Base-by-base conservation (phyloP, 2,888 invertebrate genomes). In the Drosophila colorata region DNA sequence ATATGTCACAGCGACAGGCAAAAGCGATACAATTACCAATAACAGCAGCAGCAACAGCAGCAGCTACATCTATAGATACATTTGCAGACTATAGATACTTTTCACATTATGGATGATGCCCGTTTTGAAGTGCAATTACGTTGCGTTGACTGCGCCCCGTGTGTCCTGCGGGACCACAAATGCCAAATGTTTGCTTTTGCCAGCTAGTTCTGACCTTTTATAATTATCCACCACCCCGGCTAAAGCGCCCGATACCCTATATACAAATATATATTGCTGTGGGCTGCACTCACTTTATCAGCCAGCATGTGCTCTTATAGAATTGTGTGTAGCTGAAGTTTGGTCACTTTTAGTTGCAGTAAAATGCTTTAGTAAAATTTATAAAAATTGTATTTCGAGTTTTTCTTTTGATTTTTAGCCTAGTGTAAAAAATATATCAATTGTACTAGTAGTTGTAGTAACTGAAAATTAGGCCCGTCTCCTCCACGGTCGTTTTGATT, bases 131-230 rank as follows among this genome's bases (percentile, higher is more conserved):
- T 76, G 59, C 71, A 67, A 67, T 75, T 75, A 71, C 58, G 51
- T 28, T 51, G 52, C 52, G 43, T 60, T 43, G 46, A 55, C 44
- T 66, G 55, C 55, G 55, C 47, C 49, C 31, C 48, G 51, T 35
- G 44, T 33, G 71, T 85, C 88, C 88, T 85, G 88, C 87, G 88
- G 88, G 85, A 85, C 58, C 72, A 65, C 67, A 84, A 81, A 69
- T 69, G 83, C 86, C 85, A 85, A 85, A 88, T 85, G 88, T 69
- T 77, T 88, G 43, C 78, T 80, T 87, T 87, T 80, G 72, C 61
- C 51, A 49, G 55, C 61, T 20, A 49, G 37, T 77, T 56, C 52
- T 83, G 83, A 87, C 83, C 83, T 87, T 87, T 81, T 78, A 68
- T 87, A 73, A 80, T 73, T 61, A 61, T 25, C 59, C 44, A 40